Evolutionary conservation across 2,113 vertebrate species (phyloP), one percentile per base, ranked within the genome.

Genomic region (Chloebia gouldiae): DNA sequence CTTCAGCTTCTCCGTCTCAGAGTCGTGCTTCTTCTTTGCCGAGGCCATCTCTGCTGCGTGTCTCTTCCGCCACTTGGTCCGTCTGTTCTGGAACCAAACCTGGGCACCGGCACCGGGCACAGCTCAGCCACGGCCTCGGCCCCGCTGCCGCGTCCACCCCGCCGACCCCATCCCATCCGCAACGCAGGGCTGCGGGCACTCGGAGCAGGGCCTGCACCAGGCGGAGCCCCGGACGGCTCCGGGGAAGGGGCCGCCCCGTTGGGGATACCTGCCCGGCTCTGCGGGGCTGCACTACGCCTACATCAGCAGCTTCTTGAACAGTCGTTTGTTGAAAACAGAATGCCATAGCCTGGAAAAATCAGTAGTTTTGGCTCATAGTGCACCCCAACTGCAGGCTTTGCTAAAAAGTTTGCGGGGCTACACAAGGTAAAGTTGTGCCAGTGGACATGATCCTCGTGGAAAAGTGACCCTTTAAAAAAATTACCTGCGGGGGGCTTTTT

Each of bases 51-150:
- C 99, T 1, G 99, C 99, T 0, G 99, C 99, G 91, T 99, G 99
- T 23, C 99, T 97, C 98, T 99, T 99, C 82, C 99, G 96, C 99
- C 99, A 99, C 93, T 99, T 99, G 88, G 99, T 99, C 89, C 99
- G 97, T 84, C 99, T 97, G 98, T 99, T 99, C 97, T 99, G 99
- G 97, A 99, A 99, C 99, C 99, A 99, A 50, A 99, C 99, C 99
- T 99, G 98, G 93, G 81, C 54, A 93, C 42, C 19, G 82, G 80
- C 65, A 61, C 35, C 59, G 53, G 78, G 81, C 79, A 71, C 70
- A 8, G 64, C 37, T 88, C 87, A 94, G 92, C 56, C 24, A 44
- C 64, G 9, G 71, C 77, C 23, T 22, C 65, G 14, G 57, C 25
- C 45, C 60, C 24, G 24, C 44, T 13, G 12, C 70, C 44, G 15